These are phyloP conservation scores for Lonchura striata DNA, from an alignment of 2,113 vertebrate genomes.

Conservation along the genomic window DNA sequence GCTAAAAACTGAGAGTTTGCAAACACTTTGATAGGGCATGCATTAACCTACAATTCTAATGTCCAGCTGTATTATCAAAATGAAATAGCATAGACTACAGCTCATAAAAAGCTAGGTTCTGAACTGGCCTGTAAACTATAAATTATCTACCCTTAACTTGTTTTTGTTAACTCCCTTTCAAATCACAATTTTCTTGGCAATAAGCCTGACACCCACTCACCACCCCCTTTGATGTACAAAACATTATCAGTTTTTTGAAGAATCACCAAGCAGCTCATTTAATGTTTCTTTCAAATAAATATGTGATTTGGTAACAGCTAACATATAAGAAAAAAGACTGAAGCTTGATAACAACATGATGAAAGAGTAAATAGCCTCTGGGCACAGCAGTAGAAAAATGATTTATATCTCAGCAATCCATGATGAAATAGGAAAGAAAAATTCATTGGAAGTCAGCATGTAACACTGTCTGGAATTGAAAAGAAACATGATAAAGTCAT, in stretches of 20 bases:
- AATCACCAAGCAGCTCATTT: neutral
- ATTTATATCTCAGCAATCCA: slow-evolving; percentile 38
- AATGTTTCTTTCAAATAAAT: slow-evolving; percentile 2
- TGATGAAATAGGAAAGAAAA: slow-evolving; percentile 29
- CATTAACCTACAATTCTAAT: neutral
- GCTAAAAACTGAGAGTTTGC: neutral
- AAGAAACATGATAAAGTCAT: neutral
- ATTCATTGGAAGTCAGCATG: neutral
- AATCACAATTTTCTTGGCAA: neutral
- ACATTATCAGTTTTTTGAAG: neutral
- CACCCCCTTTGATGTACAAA: neutral
- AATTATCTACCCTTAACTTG: neutral
- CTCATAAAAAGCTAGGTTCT: neutral
- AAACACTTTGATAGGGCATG: neutral
- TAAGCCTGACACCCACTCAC: neutral
- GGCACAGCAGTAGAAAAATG: slow-evolving; percentile 36
- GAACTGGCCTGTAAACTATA: neutral
- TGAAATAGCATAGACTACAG: neutral
- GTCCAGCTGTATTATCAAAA: neutral
- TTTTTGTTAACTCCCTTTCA: neutral
- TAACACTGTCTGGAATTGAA: neutral
- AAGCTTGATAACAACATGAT: slow-evolving; percentile 36
- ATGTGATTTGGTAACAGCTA: neutral
- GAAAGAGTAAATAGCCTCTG: slow-evolving; percentile 37
- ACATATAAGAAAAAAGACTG: neutral